Conservation (phyloP, 2,113 vertebrate species). For the Grammomys dolichurus region DNA sequence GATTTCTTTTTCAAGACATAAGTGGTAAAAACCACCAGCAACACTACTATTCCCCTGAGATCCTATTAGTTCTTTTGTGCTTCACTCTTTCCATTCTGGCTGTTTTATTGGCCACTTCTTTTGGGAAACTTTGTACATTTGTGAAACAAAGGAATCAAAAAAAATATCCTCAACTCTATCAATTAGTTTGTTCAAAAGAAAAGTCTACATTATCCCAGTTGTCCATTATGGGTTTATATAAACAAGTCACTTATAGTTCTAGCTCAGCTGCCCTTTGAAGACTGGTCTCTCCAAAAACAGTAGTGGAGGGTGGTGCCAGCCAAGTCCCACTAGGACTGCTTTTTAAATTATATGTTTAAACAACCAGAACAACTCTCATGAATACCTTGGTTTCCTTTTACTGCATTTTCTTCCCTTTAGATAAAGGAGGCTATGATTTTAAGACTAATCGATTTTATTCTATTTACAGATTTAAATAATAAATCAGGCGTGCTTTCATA, state of each 20-base stretch:
- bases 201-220: background rate
- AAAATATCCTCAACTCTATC: conserved; percentile 51
- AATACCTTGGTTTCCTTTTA: conserved; percentile 8
- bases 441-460: conserved; percentile 66
- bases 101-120: conserved; percentile 62
- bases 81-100: conserved; percentile 46
- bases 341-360: conserved; percentile 35
- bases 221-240: background rate
- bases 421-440: conserved; percentile 62
- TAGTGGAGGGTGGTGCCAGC: background rate
- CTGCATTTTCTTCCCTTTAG: conserved; percentile 53
- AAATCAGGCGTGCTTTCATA: conserved; percentile 68
- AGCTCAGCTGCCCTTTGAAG: background rate
- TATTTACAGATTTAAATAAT: conserved; percentile 67
- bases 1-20: background rate
- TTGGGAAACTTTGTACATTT: conserved; percentile 53
- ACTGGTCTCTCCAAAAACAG: background rate
- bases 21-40: conserved; percentile 34
- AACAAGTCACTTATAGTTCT: background rate
- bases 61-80: conserved; percentile 53
- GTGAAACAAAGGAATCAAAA: conserved; percentile 54
- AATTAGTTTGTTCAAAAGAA: conserved; percentile 33
- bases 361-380: background rate
- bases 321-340: background rate
- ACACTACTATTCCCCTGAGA: conserved; percentile 31